Evolutionary conservation across 2,888 invertebrate species (phyloP).

Genomic region (Mythimna impura): DNA sequence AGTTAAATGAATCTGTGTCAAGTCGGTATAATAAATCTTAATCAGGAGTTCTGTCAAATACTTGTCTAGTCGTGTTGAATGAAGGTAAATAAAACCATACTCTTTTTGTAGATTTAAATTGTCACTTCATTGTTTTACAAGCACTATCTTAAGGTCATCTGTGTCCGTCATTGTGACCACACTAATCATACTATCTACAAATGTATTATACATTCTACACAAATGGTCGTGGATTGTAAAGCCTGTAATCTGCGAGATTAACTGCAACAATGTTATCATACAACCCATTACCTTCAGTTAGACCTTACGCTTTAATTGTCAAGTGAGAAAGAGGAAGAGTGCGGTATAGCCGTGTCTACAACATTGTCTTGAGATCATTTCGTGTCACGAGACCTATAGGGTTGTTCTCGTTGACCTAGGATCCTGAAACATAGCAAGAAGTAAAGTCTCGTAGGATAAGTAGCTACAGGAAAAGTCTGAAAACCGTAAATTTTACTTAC

Average conservation of each 20-base stretch:
- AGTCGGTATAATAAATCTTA: slow-evolving; percentile 8
- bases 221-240: slow-evolving; percentile 4
- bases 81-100: slow-evolving; percentile 44
- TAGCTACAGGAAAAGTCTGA: no score
- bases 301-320: slow-evolving; percentile 22
- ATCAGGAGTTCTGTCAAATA: neutral
- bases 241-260: slow-evolving; percentile 5
- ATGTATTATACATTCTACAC: slow-evolving; percentile 23
- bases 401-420: no score
- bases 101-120: slow-evolving; percentile 13
- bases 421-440: no score
- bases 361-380: slow-evolving; percentile 59
- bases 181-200: slow-evolving; percentile 14
- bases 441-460: no score
- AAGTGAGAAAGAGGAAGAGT: slow-evolving; percentile 20
- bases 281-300: slow-evolving; percentile 19
- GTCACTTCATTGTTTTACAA: slow-evolving; percentile 35
- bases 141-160: slow-evolving; percentile 21
- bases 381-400: neutral
- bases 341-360: slow-evolving; percentile 48
- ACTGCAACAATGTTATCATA: neutral
- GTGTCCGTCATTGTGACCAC: slow-evolving; percentile 23
- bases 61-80: neutral
- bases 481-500: no score
- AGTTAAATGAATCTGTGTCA: slow-evolving; percentile 47